Evolutionary conservation across 2,113 vertebrate species (phyloP).

Genomic region (Antechinus flavipes): DNA sequence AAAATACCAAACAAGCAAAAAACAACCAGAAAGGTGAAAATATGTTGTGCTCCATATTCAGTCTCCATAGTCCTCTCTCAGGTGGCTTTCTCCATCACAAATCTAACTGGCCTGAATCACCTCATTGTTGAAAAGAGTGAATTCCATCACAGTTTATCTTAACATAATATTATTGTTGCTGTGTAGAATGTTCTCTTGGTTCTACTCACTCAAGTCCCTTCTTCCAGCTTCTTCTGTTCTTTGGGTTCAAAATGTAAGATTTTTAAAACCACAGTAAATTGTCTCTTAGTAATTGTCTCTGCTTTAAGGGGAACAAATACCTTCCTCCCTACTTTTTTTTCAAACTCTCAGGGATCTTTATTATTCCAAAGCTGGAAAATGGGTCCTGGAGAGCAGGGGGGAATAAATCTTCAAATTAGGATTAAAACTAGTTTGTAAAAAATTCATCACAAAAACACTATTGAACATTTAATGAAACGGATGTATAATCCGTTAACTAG

Average conservation of each 20-base stretch:
- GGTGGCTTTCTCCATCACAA: no score
- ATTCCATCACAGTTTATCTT: no score
- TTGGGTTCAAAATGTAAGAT: not conserved
- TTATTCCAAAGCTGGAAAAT: not conserved
- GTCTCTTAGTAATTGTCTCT: not conserved
- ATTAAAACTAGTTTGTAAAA: not conserved
- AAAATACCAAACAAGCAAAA: no score
- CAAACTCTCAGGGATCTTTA: not conserved
- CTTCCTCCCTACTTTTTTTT: not conserved
- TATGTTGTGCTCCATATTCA: no score
- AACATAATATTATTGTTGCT: no score
- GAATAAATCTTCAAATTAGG: not conserved
- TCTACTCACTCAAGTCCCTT: not conserved
- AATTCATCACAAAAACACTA: not conserved
- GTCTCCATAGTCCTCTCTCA: no score
- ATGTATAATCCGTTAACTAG: not conserved
- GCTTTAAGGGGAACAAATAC: not conserved
- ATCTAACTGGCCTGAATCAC: no score
- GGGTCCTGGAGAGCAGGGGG: not conserved
- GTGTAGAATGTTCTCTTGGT: no score
- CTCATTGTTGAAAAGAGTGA: no score
- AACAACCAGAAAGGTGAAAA: no score
- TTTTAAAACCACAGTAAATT: not conserved
- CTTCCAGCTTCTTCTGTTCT: not conserved
- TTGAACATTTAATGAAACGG: not conserved